Conservation (phyloP, 2,797 vertebrate species). For the Tokudaia muenninki region DNA sequence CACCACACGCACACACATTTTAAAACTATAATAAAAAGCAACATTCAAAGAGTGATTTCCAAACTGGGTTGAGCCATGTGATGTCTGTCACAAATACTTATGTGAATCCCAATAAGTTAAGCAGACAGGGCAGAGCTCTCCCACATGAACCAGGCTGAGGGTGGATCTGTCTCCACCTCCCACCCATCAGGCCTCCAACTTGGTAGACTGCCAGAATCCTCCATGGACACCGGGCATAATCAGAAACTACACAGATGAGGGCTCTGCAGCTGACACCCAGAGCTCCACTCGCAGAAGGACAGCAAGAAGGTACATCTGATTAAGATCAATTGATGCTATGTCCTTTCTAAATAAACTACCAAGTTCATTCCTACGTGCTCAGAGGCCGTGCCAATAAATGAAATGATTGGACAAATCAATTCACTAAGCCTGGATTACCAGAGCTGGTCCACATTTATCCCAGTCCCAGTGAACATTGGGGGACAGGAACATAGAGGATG, state of each 20-base stretch:
- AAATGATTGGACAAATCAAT: conserved; percentile 47
- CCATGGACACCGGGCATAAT: background rate
- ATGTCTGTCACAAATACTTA: background rate
- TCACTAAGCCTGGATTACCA: background rate
- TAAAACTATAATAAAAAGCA: background rate
- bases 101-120: background rate
- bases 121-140: background rate
- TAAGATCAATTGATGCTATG: conserved; percentile 40
- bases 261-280: background rate
- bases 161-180: background rate
- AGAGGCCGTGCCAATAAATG: conserved; percentile 5
- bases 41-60: background rate
- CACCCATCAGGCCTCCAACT: background rate
- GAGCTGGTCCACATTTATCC: conserved; percentile 12
- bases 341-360: conserved; percentile 54
- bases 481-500: accelerated
- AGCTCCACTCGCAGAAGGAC: background rate
- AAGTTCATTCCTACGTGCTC: background rate
- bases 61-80: background rate
- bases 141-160: background rate
- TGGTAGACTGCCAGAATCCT: background rate
- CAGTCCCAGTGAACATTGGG: background rate
- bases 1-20: background rate
- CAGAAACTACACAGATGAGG: background rate
- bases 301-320: background rate